These are phyloP conservation scores for Chironomus tentans DNA, from an alignment of 2,888 invertebrate species.

Conservation along the genomic window DNA sequence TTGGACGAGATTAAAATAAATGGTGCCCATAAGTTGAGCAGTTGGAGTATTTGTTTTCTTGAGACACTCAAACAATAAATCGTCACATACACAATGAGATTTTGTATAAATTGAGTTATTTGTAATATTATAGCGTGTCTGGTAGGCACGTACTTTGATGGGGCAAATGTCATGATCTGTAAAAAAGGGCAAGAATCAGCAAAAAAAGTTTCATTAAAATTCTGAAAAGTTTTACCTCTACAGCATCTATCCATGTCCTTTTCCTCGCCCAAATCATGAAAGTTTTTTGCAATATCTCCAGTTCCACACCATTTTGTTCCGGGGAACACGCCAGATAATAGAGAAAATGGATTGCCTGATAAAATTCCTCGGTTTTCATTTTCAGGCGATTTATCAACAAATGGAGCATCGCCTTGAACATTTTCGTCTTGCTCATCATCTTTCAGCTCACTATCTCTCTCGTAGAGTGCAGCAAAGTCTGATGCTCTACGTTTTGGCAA, in stretches of 20 bases:
- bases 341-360: conserved; percentile 56
- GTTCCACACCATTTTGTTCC: conserved; percentile 91
- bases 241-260: conserved; percentile 71
- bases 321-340: conserved; percentile 73
- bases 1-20: conserved; percentile 76
- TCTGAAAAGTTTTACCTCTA: conserved; percentile 39
- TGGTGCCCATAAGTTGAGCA: conserved; percentile 66
- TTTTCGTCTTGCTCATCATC: not conserved
- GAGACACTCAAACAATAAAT: conserved; percentile 70
- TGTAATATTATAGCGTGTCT: conserved; percentile 64
- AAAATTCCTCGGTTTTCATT: conserved; percentile 34
- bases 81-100: conserved; percentile 83
- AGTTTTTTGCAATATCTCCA: conserved; percentile 75
- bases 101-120: conserved; percentile 80
- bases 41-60: conserved; percentile 63
- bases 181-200: not conserved
- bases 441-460: not conserved
- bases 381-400: not conserved
- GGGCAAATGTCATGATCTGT: conserved; percentile 80
- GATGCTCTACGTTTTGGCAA: conserved; percentile 19
- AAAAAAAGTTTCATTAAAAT: too few relatives aligned
- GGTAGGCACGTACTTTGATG: conserved; percentile 53
- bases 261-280: conserved; percentile 68
- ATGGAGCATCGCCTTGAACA: not conserved
- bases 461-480: conserved; percentile 23